These are phyloP conservation scores for Caradrina clavipalpis DNA, from an alignment of 2,888 invertebrate genomes.

Conservation along the genomic window DNA sequence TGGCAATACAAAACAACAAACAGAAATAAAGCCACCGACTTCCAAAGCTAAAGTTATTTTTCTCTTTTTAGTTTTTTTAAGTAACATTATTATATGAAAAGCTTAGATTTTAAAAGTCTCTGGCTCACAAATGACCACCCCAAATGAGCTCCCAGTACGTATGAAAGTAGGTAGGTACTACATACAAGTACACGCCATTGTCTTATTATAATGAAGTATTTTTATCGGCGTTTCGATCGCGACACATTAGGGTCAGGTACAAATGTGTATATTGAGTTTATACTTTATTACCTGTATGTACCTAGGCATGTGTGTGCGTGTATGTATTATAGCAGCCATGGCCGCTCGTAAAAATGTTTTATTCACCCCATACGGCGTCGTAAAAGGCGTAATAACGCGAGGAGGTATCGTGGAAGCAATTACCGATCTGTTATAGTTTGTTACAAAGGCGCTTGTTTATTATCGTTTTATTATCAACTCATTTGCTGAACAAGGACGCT, in stretches of 20 bases:
- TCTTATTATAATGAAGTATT: conserved; percentile 54
- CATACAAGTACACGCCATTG: conserved; percentile 22
- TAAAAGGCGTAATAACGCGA: conserved; percentile 91
- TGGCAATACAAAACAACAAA: no score
- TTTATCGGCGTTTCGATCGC: conserved; percentile 41
- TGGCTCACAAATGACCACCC: not conserved
- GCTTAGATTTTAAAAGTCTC: no score
- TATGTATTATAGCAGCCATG: conserved; percentile 88
- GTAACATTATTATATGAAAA: no score
- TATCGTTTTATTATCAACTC: conserved; percentile 91
- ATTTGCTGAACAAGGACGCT: conserved; percentile 88
- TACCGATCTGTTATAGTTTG: conserved; percentile 91
- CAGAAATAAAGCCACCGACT: no score
- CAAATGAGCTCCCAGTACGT: not conserved
- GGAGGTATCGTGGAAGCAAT: conserved; percentile 91
- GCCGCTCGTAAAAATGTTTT: conserved; percentile 91
- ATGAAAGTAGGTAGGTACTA: not conserved
- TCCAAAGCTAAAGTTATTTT: no score
- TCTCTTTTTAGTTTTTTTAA: no score
- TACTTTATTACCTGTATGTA: conserved; percentile 78
- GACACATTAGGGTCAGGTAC: conserved; percentile 61
- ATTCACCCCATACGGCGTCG: conserved; percentile 91
- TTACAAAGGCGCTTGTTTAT: conserved; percentile 91
- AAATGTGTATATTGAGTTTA: conserved; percentile 68
- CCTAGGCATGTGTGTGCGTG: conserved; percentile 70